These are phyloP conservation scores for Helleia helle DNA, from an alignment of 2,888 invertebrate species.

Conservation along the genomic window DNA sequence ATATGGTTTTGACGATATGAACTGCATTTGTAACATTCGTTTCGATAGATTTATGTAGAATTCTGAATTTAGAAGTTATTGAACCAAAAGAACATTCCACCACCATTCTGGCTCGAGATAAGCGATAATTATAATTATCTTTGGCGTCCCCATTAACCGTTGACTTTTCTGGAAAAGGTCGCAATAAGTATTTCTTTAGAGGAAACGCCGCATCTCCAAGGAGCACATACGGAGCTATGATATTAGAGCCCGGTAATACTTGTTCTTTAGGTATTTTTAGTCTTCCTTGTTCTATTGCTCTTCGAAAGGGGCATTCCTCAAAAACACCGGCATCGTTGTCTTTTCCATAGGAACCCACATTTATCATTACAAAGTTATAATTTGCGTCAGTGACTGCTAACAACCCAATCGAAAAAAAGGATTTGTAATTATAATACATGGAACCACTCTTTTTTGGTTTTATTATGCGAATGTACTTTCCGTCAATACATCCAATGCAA, in stretches of 20 bases:
- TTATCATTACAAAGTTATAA: constrained; percentile 1
- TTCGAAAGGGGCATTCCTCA: too few relatives aligned
- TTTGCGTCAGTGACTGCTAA: constrained; percentile 4
- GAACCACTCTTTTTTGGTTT: constrained; percentile 4
- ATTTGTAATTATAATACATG: constrained; percentile 3
- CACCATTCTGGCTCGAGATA: constrained; percentile 21
- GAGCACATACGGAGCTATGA: constrained; percentile 17
- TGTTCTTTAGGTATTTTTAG: constrained; percentile 20
- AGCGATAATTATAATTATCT: constrained; percentile 22
- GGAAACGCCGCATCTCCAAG: constrained; percentile 17
- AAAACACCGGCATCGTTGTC: constrained; percentile 1
- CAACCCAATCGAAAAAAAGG: constrained; percentile 5
- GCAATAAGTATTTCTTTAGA: constrained; percentile 19
- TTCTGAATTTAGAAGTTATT: constrained; percentile 22
- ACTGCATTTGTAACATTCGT: constrained; percentile 20
- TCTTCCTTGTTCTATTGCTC: too few relatives aligned
- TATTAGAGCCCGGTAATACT: constrained; percentile 16
- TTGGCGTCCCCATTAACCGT: constrained; percentile 17
- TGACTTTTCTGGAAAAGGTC: constrained; percentile 13
- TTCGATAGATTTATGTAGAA: constrained; percentile 22
- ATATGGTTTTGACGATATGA: constrained; percentile 22
- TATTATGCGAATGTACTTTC: constrained; percentile 6
- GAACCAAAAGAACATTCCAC: constrained; percentile 23
- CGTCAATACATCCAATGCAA: constrained; percentile 4
- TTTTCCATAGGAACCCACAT: constrained; percentile 9